phyloP scores from a whole-genome alignment of 2,797 vertebrate genomes.

The Trichosurus vulpecula region DNA sequence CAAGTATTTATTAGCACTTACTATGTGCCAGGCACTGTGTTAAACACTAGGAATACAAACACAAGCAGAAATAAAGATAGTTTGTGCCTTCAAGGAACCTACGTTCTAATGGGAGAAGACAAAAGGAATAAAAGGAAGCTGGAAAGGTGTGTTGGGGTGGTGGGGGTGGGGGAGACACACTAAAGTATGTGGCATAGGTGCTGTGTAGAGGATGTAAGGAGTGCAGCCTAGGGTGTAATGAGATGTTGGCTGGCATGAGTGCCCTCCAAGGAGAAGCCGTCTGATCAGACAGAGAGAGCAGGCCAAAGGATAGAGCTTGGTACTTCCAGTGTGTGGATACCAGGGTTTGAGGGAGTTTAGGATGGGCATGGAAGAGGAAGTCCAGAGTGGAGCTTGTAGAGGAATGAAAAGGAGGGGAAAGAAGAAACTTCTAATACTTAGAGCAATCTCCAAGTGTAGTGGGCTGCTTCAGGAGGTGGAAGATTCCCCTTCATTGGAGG shows the following conservation, averaged over 20 bases:
- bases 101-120: background rate
- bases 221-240: background rate
- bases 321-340: background rate
- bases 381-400: background rate
- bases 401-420: background rate
- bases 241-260: background rate
- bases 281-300: background rate
- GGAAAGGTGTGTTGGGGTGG: background rate
- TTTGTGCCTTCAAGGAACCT: background rate
- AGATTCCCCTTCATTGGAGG: background rate
- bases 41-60: background rate
- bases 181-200: background rate
- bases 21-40: background rate
- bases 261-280: background rate
- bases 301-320: background rate
- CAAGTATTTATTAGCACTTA: background rate
- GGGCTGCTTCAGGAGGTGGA: background rate
- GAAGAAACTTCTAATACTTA: background rate
- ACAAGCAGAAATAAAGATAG: background rate
- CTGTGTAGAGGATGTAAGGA: background rate
- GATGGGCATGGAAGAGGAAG: background rate
- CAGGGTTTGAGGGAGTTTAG: background rate
- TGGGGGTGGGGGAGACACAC: too few relatives aligned
- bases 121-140: background rate
- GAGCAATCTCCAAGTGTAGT: background rate